These are phyloP conservation scores for Tetrapedia diversipes DNA, from an alignment of 2,888 invertebrate species.

Conservation along the genomic window DNA sequence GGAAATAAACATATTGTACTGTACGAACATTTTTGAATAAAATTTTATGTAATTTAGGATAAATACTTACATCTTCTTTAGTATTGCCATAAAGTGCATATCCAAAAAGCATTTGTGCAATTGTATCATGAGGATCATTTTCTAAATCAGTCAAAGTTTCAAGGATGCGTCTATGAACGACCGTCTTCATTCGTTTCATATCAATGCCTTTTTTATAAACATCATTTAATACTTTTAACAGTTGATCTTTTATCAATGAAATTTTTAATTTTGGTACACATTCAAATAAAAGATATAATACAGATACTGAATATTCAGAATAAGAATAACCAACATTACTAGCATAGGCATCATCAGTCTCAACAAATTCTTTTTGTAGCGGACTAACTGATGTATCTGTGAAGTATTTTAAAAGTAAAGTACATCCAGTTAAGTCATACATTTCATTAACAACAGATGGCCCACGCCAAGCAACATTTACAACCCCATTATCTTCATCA, in stretches of 20 bases:
- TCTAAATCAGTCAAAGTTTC: conserved; percentile 89
- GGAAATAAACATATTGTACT: conserved; percentile 4
- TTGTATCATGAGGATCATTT: conserved; percentile 89
- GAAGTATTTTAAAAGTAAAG: conserved; percentile 90
- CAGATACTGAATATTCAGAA: conserved; percentile 89
- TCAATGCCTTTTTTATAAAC: conserved; percentile 86
- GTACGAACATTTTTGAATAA: background rate
- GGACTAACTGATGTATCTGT: conserved; percentile 95
- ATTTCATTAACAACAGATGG: conserved; percentile 86
- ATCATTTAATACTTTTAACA: conserved; percentile 83
- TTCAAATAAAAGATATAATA: conserved; percentile 89
- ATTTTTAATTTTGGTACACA: conserved; percentile 90
- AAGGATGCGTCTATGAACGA: conserved; percentile 89
- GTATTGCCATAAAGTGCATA: conserved; percentile 92
- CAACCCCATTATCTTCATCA: conserved; percentile 91
- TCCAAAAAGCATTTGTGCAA: conserved; percentile 91
- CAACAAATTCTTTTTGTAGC: conserved; percentile 92
- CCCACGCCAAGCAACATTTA: conserved; percentile 91
- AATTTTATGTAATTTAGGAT: background rate
- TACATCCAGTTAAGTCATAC: conserved; percentile 86
- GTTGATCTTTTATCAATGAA: conserved; percentile 85
- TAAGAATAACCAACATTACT: conserved; percentile 89
- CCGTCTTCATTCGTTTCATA: conserved; percentile 89
- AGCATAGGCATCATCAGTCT: conserved; percentile 91
- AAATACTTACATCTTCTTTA: conserved; percentile 87